Evolutionary conservation across 2,797 vertebrate species (phyloP).

Genomic region (Odontamblyopus rebecca): DNA sequence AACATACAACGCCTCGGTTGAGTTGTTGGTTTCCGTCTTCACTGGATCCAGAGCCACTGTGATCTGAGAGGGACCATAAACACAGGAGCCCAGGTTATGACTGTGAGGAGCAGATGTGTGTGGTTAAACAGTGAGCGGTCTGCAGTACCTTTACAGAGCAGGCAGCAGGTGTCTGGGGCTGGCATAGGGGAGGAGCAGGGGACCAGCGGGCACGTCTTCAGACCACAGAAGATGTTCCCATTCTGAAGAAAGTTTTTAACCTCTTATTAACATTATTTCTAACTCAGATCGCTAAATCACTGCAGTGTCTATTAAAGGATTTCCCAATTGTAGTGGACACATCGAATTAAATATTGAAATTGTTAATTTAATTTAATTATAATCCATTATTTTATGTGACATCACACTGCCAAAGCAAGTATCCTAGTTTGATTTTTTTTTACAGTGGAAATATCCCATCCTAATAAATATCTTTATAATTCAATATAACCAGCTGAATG

Average conservation of each 20-base stretch:
- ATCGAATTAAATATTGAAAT: neutral
- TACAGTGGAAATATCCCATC: too few relatives aligned
- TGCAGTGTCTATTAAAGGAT: neutral
- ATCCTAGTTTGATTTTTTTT: too few relatives aligned
- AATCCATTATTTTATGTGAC: too few relatives aligned
- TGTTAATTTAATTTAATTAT: too few relatives aligned
- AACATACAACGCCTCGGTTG: conserved; percentile 86
- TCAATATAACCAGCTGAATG: neutral
- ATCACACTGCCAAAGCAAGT: too few relatives aligned
- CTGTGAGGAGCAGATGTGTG: neutral
- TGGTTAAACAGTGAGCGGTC: conserved; percentile 21
- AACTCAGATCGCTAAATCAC: neutral
- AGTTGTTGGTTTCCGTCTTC: conserved; percentile 84
- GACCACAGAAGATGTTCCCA: conserved; percentile 92
- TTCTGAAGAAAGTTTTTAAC: conserved; percentile 72
- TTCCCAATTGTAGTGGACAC: neutral
- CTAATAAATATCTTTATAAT: too few relatives aligned
- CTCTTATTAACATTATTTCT: neutral
- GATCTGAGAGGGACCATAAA: conserved; percentile 52
- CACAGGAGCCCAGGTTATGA: neutral
- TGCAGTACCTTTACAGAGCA: conserved; percentile 86
- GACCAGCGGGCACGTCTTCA: conserved; percentile 89
- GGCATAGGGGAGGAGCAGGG: conserved; percentile 81
- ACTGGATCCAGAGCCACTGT: conserved; percentile 63
- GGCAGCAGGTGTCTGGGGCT: conserved; percentile 87